Conservation (phyloP, 2,888 invertebrate species). For the Pasiphila rectangulata region DNA sequence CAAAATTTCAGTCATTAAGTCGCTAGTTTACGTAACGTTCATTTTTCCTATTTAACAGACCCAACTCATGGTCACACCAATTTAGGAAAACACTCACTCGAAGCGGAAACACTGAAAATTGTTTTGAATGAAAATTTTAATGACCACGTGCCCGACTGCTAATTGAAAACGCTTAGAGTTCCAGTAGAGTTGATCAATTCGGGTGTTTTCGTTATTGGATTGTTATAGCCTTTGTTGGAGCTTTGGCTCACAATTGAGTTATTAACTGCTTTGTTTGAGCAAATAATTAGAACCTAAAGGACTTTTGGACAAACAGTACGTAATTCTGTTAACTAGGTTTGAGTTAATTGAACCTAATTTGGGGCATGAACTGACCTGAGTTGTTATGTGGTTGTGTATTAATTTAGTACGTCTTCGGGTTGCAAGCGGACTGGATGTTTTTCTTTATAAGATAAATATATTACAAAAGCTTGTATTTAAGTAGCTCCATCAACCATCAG, state of each 20-base stretch:
- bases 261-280: slow-evolving; percentile 16
- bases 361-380: no score
- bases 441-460: no score
- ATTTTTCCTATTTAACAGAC: not conserved
- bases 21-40: not conserved
- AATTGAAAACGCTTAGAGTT: slow-evolving; percentile 66
- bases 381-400: no score
- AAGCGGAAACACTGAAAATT: slow-evolving; percentile 65
- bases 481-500: no score
- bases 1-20: no score
- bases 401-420: no score
- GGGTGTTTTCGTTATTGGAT: slow-evolving; percentile 43
- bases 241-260: slow-evolving; percentile 15
- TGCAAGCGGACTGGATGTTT: no score
- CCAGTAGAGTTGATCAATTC: slow-evolving; percentile 57
- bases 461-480: no score
- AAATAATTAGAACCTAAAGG: slow-evolving; percentile 1
- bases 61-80: slow-evolving; percentile 37
- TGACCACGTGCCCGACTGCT: slow-evolving; percentile 57
- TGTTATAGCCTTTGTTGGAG: slow-evolving; percentile 33
- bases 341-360: not conserved
- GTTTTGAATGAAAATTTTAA: slow-evolving; percentile 77
- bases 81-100: slow-evolving; percentile 45
- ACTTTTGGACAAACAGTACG: not conserved
- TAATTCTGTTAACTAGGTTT: not conserved